Percentiles rank a stretch among this genome's conserved stretches.
These are phyloP conservation scores for Spatulosminthurus flaviceps DNA, from an alignment of 2,888 invertebrate species.

Conservation along the genomic window DNA sequence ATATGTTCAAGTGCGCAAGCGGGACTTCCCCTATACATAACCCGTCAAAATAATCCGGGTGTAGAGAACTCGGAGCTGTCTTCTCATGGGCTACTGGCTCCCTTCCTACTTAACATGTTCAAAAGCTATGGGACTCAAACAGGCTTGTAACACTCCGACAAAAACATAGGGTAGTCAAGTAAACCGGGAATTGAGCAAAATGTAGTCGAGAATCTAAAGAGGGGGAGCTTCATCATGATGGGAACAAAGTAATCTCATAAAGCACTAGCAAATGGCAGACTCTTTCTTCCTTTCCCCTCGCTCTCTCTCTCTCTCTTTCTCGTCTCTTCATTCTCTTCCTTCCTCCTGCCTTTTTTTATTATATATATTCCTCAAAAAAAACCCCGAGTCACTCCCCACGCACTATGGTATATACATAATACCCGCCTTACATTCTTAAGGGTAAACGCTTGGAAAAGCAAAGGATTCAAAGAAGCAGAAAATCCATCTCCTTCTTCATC, in stretches of 20 bases:
- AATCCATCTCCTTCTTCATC: too few species aligned
- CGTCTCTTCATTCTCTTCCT: constrained; percentile 26
- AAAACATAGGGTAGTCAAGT: neutral
- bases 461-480: too few species aligned
- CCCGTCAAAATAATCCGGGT: constrained; percentile 33
- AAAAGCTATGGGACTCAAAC: neutral
- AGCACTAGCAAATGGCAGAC: constrained; percentile 42
- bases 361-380: constrained; percentile 14
- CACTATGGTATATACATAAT: neutral
- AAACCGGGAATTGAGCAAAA: constrained; percentile 27
- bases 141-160: neutral
- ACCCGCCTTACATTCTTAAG: too few species aligned
- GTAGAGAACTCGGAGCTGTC: constrained; percentile 32
- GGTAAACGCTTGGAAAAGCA: too few species aligned
- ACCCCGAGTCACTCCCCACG: neutral
- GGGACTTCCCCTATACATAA: constrained; percentile 33
- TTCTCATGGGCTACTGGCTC: constrained; percentile 42
- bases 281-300: constrained; percentile 25
- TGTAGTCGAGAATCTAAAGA: constrained; percentile 26
- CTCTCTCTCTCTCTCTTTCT: too few species aligned
- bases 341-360: neutral
- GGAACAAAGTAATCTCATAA: constrained; percentile 46
- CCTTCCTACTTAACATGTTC: constrained; percentile 37
- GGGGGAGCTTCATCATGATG: constrained; percentile 49
- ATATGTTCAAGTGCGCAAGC: constrained; percentile 31